Percentiles rank a stretch among this genome's conserved stretches.
Conservation (phyloP, 2,888 invertebrate species). For the Watsonalla binaria region DNA sequence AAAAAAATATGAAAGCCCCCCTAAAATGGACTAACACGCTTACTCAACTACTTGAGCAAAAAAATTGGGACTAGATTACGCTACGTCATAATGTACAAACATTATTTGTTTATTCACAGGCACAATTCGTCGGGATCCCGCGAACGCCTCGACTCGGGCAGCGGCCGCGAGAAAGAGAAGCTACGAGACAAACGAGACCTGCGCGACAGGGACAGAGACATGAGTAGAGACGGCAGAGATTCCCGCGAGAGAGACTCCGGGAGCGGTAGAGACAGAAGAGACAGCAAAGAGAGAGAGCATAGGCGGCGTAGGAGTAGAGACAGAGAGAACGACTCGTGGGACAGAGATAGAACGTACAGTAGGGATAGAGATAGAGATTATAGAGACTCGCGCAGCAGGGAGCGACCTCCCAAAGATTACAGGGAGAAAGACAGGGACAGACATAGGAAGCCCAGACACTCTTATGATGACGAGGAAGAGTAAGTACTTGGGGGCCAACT, state of each 20-base stretch:
- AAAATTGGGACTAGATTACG: no score
- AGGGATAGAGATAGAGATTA: slow-evolving; percentile 62
- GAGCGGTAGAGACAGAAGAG: slow-evolving; percentile 64
- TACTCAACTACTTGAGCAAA: no score
- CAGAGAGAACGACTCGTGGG: slow-evolving; percentile 60
- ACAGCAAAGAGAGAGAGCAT: slow-evolving; percentile 58
- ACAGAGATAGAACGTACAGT: slow-evolving; percentile 68
- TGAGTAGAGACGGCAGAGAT: slow-evolving; percentile 66
- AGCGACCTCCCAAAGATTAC: slow-evolving; percentile 71
- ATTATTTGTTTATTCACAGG: slow-evolving; percentile 27
- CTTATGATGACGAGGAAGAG: slow-evolving; percentile 86
- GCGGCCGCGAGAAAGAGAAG: slow-evolving; percentile 72
- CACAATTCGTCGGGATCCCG: slow-evolving; percentile 71
- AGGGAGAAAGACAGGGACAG: slow-evolving; percentile 69
- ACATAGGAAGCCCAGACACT: slow-evolving; percentile 80
- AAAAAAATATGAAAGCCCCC: no score
- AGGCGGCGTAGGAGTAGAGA: slow-evolving; percentile 60
- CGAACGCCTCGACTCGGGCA: slow-evolving; percentile 71
- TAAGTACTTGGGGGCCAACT: slow-evolving; percentile 47
- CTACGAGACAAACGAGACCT: slow-evolving; percentile 61
- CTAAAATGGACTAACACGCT: no score
- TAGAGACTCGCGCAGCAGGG: slow-evolving; percentile 61
- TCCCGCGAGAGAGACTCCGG: slow-evolving; percentile 57
- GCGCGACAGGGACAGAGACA: slow-evolving; percentile 55
- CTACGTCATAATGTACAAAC: not conserved